Base-by-base conservation (phyloP, 2,797 vertebrate species). In the Chlorospingus semifuscus region DNA sequence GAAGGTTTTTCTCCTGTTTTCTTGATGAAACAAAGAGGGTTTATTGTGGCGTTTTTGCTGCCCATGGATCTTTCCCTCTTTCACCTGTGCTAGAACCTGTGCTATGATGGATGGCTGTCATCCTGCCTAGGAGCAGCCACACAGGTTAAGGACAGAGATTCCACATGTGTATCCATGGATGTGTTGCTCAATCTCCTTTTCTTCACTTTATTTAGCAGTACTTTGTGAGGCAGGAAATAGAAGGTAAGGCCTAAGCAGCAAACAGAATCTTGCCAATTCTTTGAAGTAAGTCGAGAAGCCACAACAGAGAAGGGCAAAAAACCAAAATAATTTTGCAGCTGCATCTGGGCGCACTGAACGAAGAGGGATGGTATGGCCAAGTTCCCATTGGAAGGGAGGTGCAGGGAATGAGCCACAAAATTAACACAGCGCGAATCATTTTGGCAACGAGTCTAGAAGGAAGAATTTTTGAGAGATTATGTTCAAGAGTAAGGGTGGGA, bases 401-500 rank as follows among this genome's bases (percentile, higher is more conserved):
- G 65, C 72, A 63, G 27, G 66, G 78, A 76, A 16, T 1, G 34
- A 84, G 66, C 66, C n/a, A 53, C 69, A 32, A 42, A 39, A 37
- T 26, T 5, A 53, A 60, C 13, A 14, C 44, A 24, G 32, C 1
- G 0, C 0, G 3, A 68, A 64, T 60, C 37, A 10, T 74, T 79
- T 36, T 83, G 86, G 63, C 83, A 89, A 11, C 1, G 4, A 47
- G 30, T 29, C 81, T 8, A 66, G 44, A 27, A 80, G 71, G 75
- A 53, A 77, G 76, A 18, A 94, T 92, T 80, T 65, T 81, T 94
- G 74, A 84, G 85, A 66, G 80, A 79, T 91, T 77, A 94, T 79
- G 83, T 77, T 82, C 5, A 84, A 64, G 59, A 86, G 24, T 13
- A 36, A 72, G 70, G 79, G 44, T 63, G 83, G 78, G 80, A 81